Base-by-base conservation (phyloP, 2,797 vertebrate genomes). In the Anniella stebbinsi region DNA sequence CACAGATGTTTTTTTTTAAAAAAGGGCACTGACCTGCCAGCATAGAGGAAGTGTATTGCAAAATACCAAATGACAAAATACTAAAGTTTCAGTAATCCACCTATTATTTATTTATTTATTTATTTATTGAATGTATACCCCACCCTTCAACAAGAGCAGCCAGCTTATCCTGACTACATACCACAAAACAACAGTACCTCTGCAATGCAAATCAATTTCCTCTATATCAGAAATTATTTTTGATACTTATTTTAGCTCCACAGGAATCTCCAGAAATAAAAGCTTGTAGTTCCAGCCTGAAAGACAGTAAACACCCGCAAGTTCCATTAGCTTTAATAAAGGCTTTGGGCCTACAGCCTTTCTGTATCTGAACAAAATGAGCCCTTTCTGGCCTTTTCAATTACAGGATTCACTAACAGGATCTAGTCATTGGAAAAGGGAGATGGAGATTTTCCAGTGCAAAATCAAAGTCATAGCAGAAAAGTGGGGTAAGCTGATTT, bases 251-350 rank as follows among this genome's bases (percentile, higher is more conserved):
- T 87, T 87, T 11, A 87, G 33, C 78, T 93, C 89, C 77, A 90
- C 89, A 85, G 30, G 66, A 57, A 91, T 12, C 41, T 69, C 75
- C 87, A 85, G 87, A n/a, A 93, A 92, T 89, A 90, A 73, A 87
- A 89, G 89, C 86, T 86, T 30, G 18, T 83, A 88, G 92, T 3
- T 28, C 72, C 89, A 89, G 60, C 41, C 84, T 95, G 85, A 88
- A 54, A 90, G 91, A 17, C 92, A 78, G 83, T 80, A 93, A 95
- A 86, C 87, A 92, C 81, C 85, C 92, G 84, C 92, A 94, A 87
- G 76, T 94, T 94, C 90, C 90, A 92, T 93, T 94, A 91, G 23
- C 81, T 96, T 94, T 94, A 85, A 91, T 77, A 80, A 92, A 93
- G 88, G 78, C 89, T 13, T 93, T 48, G 90, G 88, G 81, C 91